These are phyloP conservation scores for Alligator sinensis DNA, from an alignment of 2,113 vertebrate species.

Conservation along the genomic window DNA sequence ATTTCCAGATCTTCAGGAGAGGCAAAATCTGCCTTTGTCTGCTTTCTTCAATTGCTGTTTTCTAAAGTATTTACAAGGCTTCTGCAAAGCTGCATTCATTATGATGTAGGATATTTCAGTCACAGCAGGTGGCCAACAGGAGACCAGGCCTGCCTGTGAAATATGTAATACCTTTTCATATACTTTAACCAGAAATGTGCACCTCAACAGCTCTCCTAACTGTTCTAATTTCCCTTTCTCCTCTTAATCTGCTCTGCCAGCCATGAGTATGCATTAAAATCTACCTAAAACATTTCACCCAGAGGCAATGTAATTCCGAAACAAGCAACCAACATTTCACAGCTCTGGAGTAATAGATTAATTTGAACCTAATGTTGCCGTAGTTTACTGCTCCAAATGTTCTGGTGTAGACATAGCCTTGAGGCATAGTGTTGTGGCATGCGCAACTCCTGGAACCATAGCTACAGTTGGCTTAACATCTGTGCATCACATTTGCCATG, in stretches of 20 bases:
- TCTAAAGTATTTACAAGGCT: conserved; percentile 89
- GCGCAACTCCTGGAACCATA: conserved; percentile 82
- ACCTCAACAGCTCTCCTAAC: conserved; percentile 83
- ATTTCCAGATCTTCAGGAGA: conserved; percentile 68
- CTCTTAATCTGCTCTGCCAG: conserved; percentile 87
- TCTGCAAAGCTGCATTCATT: conserved; percentile 89
- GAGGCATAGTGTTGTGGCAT: conserved; percentile 83
- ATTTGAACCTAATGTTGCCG: conserved; percentile 90
- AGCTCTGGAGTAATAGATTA: conserved; percentile 90
- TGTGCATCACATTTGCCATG: conserved; percentile 91
- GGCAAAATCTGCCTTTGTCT: conserved; percentile 80
- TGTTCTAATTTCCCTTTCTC: conserved; percentile 90
- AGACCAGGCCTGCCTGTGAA: conserved; percentile 84
- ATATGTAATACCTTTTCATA: conserved; percentile 88
- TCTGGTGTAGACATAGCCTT: conserved; percentile 89
- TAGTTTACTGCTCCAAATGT: conserved; percentile 90
- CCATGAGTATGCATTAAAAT: conserved; percentile 92
- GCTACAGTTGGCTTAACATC: conserved; percentile 91
- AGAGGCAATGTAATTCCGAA: conserved; percentile 88
- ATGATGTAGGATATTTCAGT: conserved; percentile 87
- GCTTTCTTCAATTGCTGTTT: conserved; percentile 77
- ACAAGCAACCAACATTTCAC: conserved; percentile 90
- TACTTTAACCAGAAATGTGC: conserved; percentile 88
- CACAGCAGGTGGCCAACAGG: conserved; percentile 89
- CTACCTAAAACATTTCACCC: conserved; percentile 87